Conservation (phyloP, 2,888 invertebrate species). For the Shargacucullia verbasci region DNA sequence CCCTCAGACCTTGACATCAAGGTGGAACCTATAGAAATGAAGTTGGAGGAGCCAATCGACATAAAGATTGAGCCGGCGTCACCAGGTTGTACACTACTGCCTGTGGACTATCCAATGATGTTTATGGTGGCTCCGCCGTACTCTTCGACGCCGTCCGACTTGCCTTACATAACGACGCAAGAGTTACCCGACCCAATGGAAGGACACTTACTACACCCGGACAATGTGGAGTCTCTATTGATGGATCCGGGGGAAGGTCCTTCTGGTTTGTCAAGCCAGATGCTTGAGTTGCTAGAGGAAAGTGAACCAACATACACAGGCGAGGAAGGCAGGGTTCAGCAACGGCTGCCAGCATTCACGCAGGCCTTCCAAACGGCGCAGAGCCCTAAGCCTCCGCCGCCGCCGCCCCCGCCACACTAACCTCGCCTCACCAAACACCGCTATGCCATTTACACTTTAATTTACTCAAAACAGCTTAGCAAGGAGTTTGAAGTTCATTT, state of each 20-base stretch:
- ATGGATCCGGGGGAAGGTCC: constrained; percentile 84
- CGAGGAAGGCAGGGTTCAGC: constrained; percentile 74
- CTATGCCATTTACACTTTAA: constrained; percentile 39
- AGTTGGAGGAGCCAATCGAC: constrained; percentile 71
- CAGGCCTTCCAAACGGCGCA: constrained; percentile 86
- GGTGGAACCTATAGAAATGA: constrained; percentile 76
- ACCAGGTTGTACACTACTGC: constrained; percentile 69
- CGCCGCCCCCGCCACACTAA: constrained; percentile 83
- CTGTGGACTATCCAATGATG: constrained; percentile 78
- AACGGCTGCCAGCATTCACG: constrained; percentile 82
- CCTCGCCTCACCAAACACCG: constrained; percentile 48
- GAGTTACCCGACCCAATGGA: constrained; percentile 70
- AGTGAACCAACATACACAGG: constrained; percentile 68
- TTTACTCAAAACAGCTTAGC: constrained; percentile 21
- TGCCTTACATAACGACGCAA: constrained; percentile 70
- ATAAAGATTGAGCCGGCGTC: constrained; percentile 75
- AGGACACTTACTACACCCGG: constrained; percentile 74
- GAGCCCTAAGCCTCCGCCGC: constrained; percentile 85
- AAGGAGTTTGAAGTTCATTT: constrained; percentile 46
- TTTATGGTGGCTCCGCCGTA: constrained; percentile 78
- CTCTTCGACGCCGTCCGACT: constrained; percentile 71
- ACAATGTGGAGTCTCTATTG: constrained; percentile 74
- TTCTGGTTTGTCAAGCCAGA: constrained; percentile 79
- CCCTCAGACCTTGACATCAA: constrained; percentile 76
- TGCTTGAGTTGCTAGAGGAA: constrained; percentile 77